A percentile compares a stretch with the other conserved stretches of the same genome.
Evolutionary conservation across 2,797 vertebrate genomes (phyloP).

Genomic region (Lacerta agilis): DNA sequence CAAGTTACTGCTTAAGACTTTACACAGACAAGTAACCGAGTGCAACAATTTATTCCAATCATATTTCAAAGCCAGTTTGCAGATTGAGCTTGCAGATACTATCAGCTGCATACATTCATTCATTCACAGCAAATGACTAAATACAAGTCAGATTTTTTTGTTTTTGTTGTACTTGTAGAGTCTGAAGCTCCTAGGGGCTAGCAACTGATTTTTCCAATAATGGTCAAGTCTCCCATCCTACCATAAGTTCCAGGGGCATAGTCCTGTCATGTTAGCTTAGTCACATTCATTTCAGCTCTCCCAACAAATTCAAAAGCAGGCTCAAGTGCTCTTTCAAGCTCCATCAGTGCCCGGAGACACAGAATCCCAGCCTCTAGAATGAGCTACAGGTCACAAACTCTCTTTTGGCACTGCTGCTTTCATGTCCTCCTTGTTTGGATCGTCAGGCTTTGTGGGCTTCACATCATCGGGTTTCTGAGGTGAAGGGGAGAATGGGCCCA

Average conservation of each 20-base stretch:
- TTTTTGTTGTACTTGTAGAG: background rate
- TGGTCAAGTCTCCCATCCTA: background rate
- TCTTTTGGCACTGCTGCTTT: background rate
- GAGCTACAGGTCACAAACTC: background rate
- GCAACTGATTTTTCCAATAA: background rate
- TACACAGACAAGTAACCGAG: background rate
- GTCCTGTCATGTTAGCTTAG: background rate
- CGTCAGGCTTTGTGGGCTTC: background rate
- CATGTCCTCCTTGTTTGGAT: background rate
- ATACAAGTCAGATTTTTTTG: background rate
- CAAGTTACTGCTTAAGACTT: background rate
- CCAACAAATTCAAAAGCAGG: background rate
- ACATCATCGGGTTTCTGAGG: background rate
- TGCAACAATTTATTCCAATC: background rate
- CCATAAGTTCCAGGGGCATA: background rate
- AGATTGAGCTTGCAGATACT: background rate
- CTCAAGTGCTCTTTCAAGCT: background rate
- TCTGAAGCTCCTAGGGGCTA: background rate
- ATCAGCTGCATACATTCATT: no score
- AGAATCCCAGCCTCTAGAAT: background rate
- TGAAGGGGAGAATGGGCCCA: conserved; percentile 82
- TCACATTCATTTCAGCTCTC: background rate
- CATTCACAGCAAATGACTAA: background rate
- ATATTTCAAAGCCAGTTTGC: background rate
- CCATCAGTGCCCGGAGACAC: no score